A percentile compares a stretch with the other conserved stretches of the same genome.
phyloP scores from a whole-genome alignment of 2,797 vertebrate genomes.

The Gymnothorax javanicus region DNA sequence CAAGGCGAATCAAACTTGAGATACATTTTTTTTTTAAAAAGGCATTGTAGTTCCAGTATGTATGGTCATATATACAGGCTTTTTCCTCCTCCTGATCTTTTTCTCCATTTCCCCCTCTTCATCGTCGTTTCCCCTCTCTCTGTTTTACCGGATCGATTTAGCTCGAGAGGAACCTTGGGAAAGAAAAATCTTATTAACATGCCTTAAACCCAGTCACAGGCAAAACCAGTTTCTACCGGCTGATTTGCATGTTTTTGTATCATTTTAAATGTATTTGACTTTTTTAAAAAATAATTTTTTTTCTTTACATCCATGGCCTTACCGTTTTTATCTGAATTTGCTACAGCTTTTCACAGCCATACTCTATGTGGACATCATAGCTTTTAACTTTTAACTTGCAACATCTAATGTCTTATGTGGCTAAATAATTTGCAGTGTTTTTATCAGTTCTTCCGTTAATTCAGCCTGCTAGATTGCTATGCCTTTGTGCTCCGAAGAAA shows the following conservation, averaged over 20 bases:
- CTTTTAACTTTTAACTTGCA: slow-evolving; percentile 53
- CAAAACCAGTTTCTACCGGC: slow-evolving; percentile 64
- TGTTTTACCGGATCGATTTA: slow-evolving; percentile 52
- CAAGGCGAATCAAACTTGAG: too few relatives aligned
- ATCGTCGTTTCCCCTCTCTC: slow-evolving; percentile 58
- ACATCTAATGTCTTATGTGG: slow-evolving; percentile 17
- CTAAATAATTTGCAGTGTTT: slow-evolving; percentile 21
- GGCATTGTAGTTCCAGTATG: slow-evolving; percentile 79
- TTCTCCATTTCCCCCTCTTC: slow-evolving; percentile 51
- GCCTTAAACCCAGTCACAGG: slow-evolving; percentile 76
- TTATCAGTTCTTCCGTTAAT: slow-evolving; percentile 12
- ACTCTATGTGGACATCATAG: slow-evolving; percentile 67
- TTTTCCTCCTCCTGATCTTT: slow-evolving; percentile 44
- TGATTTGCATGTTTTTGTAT: slow-evolving; percentile 74
- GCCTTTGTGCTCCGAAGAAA: slow-evolving; percentile 33
- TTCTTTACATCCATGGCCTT: slow-evolving; percentile 69
- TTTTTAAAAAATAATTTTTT: slow-evolving; percentile 62
- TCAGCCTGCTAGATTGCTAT: slow-evolving; percentile 17
- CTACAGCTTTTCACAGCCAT: slow-evolving; percentile 72
- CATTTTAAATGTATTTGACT: slow-evolving; percentile 65
- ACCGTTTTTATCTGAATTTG: slow-evolving; percentile 62
- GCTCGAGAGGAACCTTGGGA: slow-evolving; percentile 76
- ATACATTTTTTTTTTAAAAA: slow-evolving; percentile 63
- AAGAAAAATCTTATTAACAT: slow-evolving; percentile 79
- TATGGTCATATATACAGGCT: slow-evolving; percentile 67